Evolutionary conservation across 2,113 vertebrate genomes (phyloP).

Genomic region (Pithys albifrons): DNA sequence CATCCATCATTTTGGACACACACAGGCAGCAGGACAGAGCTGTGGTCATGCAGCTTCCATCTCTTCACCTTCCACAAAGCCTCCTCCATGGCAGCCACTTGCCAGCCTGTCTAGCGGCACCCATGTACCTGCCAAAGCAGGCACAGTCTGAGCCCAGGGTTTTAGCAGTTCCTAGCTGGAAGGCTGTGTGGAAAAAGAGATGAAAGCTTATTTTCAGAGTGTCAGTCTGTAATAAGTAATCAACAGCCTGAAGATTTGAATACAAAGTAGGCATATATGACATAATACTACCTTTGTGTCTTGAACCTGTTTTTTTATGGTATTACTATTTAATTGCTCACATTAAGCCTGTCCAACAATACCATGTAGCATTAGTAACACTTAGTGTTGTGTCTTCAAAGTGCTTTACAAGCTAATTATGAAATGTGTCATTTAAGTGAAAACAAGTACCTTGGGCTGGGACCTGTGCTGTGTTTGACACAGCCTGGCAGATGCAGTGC

Average conservation of each 20-base stretch:
- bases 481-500: not conserved
- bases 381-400: not conserved
- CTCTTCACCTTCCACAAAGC: not conserved
- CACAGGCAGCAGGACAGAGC: not conserved
- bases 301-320: not conserved
- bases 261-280: not conserved
- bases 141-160: not conserved
- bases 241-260: not conserved
- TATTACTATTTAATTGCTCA: conserved; percentile 9
- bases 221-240: not conserved
- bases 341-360: not conserved
- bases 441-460: conserved; percentile 13
- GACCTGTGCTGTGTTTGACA: not conserved
- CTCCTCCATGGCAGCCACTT: not conserved
- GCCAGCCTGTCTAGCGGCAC: not conserved
- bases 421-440: not conserved
- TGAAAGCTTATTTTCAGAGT: not conserved
- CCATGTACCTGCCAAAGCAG: not conserved
- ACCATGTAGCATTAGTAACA: not conserved
- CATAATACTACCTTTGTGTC: not conserved
- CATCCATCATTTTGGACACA: not conserved
- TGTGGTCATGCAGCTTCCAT: not conserved
- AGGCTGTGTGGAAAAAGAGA: not conserved
- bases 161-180: not conserved
- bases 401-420: conserved; percentile 9